Evolutionary conservation across 2,113 vertebrate genomes (phyloP).

Genomic region (Sceloporus tristichus): DNA sequence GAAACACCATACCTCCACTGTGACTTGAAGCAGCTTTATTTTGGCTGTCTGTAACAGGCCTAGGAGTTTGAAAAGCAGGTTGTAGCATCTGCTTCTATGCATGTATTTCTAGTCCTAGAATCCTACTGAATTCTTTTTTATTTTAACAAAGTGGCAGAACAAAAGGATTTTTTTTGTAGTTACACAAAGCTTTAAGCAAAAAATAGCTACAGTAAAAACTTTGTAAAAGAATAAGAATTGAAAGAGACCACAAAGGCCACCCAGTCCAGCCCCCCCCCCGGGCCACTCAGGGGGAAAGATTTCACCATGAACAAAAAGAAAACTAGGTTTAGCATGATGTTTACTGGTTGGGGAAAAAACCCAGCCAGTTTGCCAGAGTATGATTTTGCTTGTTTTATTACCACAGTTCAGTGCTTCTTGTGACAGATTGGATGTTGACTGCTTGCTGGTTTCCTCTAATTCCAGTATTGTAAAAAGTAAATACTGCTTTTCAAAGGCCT

Average conservation of each 20-base stretch:
- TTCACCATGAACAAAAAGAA: background rate
- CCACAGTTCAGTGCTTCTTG: background rate
- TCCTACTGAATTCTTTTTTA: background rate
- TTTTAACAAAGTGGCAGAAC: background rate
- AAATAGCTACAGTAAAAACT: background rate
- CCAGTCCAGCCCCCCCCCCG: too few relatives aligned
- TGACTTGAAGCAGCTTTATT: too few relatives aligned
- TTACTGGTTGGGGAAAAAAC: background rate
- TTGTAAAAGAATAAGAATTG: too few relatives aligned
- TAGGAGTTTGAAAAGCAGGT: background rate
- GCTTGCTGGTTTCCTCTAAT: slow-evolving; percentile 25
- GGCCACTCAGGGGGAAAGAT: background rate
- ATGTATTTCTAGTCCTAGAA: background rate
- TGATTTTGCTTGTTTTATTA: slow-evolving; percentile 46
- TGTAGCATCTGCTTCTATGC: background rate
- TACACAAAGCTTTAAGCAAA: background rate
- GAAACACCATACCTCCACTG: too few relatives aligned
- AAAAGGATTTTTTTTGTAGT: background rate
- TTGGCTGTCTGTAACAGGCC: too few relatives aligned
- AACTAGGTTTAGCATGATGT: background rate
- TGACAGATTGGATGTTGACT: background rate
- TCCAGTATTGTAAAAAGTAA: slow-evolving; percentile 11
- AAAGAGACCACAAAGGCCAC: too few relatives aligned
- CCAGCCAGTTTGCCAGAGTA: background rate
- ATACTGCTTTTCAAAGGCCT: background rate